Percentiles rank a stretch among this genome's conserved stretches.
These are phyloP conservation scores for Eremobia ochroleuca DNA, from an alignment of 2,888 invertebrate species.

Conservation along the genomic window DNA sequence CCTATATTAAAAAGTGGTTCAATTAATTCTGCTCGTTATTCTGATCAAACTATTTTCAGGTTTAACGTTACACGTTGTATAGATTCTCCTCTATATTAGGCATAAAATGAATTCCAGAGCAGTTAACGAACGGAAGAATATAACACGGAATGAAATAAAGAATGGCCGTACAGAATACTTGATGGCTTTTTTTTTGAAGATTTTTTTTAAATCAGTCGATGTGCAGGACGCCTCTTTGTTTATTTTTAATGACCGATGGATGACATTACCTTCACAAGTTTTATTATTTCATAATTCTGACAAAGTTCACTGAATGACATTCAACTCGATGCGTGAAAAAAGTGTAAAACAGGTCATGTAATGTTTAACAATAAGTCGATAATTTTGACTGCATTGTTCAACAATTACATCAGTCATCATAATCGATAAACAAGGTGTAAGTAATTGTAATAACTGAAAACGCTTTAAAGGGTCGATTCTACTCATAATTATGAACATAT, in stretches of 20 bases:
- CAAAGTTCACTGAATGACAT: constrained; percentile 16
- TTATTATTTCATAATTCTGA: constrained; percentile 22
- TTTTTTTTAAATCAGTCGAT: background rate
- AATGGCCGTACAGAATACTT: constrained; percentile 30
- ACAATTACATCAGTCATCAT: constrained; percentile 43
- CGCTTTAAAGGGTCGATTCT: background rate
- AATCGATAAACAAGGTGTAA: constrained; percentile 25
- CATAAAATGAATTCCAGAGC: constrained; percentile 53
- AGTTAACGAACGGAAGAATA: constrained; percentile 45
- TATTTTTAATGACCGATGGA: background rate
- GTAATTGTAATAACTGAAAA: background rate
- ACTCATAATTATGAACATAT: background rate
- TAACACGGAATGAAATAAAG: constrained; percentile 16
- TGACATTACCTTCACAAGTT: constrained; percentile 6
- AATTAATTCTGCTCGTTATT: too few relatives aligned
- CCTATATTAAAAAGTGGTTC: too few relatives aligned
- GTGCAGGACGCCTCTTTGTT: background rate
- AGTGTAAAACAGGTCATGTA: constrained; percentile 42
- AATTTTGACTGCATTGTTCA: constrained; percentile 46
- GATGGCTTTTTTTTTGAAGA: background rate
- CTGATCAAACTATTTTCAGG: too few relatives aligned
- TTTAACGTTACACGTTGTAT: too few relatives aligned
- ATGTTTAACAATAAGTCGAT: constrained; percentile 50
- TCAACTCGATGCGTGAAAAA: constrained; percentile 33
- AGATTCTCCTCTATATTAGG: too few relatives aligned